Base-by-base conservation (phyloP, 2,888 invertebrate genomes). In the Ormyrus thymus region DNA sequence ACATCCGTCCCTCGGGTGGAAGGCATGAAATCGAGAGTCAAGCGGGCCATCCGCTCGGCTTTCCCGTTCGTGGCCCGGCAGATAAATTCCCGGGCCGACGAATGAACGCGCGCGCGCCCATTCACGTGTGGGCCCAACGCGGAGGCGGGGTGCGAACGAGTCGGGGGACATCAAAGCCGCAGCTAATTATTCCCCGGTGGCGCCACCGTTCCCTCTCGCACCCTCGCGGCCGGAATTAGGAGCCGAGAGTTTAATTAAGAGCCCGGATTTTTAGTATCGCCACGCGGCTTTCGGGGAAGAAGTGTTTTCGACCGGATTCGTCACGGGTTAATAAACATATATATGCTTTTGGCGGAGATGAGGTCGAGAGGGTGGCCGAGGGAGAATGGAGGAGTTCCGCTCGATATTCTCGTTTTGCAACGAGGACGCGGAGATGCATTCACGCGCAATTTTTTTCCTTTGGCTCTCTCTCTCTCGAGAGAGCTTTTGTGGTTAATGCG, bases 141-240 rank as follows among this genome's bases (percentile, higher is more conserved):
- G 86, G 85, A 86, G 87, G 89, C 87, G 87, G 88, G 86, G 88
- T 87, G 88, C 87, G 88, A 87, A 87, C 86, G 84, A 84, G 87
- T 86, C 87, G 86, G 86, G 80, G 82, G 85, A 88, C 87, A 89
- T 89, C 88, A 89, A 89, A 89, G 88, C 82, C 82, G 84, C 84
- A 88, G 87, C 85, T 88, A 89, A 89, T 89, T 89, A 89, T 89
- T 88, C 59, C 68, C 11, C 83, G 84, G 86, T 88, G 89, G 89
- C 89, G 89, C 88, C 89, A 85, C 74, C 43, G 11, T 61, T 53
- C 29, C 15, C 10, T 53, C 62, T 69, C 8, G 4, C 59, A 6
- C 13, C 29, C 65, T 48, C 66, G 10, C 62, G 69, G 65, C 68
- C 69, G 46, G 51, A 66, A 65, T 74, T 74, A 29, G 61, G 68